Conservation (phyloP, 2,888 invertebrate species). For the Geophilus truncorum region DNA sequence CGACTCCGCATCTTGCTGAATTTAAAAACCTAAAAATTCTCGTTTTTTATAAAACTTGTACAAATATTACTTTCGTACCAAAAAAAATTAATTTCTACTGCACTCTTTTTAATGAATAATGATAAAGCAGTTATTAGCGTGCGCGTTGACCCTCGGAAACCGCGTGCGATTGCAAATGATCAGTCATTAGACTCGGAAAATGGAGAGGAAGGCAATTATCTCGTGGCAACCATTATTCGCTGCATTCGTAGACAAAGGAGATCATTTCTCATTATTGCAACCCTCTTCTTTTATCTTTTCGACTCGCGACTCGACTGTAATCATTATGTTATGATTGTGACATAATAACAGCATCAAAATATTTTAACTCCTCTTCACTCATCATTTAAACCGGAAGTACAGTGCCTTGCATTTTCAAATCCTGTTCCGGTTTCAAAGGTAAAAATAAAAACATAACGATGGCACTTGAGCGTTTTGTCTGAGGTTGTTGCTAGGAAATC, state of each 20-base stretch:
- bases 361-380: background rate
- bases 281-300: background rate
- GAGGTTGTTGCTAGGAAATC: background rate
- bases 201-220: background rate
- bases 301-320: background rate
- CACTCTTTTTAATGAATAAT: background rate
- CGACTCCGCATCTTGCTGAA: background rate
- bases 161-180: background rate
- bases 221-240: slow-evolving; percentile 1
- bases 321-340: background rate
- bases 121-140: background rate
- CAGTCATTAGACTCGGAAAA: background rate
- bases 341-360: background rate
- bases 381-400: too few relatives aligned
- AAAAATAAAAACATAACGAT: background rate
- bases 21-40: background rate
- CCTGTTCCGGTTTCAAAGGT: too few relatives aligned
- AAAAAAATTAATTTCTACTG: too few relatives aligned
- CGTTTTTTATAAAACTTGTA: background rate
- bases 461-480: background rate
- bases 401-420: too few relatives aligned
- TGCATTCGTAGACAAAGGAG: too few relatives aligned
- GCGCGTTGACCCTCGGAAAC: background rate
- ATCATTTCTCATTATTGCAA: background rate
- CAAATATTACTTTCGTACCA: too few relatives aligned